phyloP scores from a whole-genome alignment of 2,113 vertebrate species.

The Dicentrarchus labrax region DNA sequence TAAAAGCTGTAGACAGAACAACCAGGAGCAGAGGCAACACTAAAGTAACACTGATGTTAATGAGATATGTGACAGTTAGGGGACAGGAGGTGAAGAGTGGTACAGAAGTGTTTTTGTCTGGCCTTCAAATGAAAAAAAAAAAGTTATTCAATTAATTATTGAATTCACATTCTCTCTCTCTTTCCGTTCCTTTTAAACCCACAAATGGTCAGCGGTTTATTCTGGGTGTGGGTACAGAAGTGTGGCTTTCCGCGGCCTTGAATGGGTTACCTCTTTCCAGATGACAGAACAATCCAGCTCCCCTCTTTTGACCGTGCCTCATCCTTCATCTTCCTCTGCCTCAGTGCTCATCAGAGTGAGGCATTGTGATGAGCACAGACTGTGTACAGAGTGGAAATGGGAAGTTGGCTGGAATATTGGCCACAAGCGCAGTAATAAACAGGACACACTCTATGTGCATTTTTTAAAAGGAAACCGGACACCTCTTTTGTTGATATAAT shows the following conservation, averaged over 20 bases:
- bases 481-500: not conserved
- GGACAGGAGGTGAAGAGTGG: not conserved
- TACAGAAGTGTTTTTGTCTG: not conserved
- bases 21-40: not conserved
- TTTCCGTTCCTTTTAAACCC: not conserved
- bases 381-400: not conserved
- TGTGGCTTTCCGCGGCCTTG: not conserved
- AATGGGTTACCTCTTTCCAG: not conserved
- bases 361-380: not conserved
- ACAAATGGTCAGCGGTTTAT: not conserved
- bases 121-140: too few relatives aligned
- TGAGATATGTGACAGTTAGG: not conserved
- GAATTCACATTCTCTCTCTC: not conserved
- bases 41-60: not conserved
- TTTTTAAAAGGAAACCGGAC: not conserved
- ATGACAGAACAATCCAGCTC: conserved; percentile 1
- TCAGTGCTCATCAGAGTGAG: not conserved
- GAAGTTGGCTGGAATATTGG: not conserved
- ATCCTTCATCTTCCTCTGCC: not conserved
- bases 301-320: conserved; percentile 18
- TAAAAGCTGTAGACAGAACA: not conserved
- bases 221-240: not conserved
- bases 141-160: not conserved
- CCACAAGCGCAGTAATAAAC: not conserved
- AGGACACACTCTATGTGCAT: not conserved